Evolutionary conservation across 2,888 invertebrate genomes (phyloP).

Genomic region (Sipunculus nudus): DNA sequence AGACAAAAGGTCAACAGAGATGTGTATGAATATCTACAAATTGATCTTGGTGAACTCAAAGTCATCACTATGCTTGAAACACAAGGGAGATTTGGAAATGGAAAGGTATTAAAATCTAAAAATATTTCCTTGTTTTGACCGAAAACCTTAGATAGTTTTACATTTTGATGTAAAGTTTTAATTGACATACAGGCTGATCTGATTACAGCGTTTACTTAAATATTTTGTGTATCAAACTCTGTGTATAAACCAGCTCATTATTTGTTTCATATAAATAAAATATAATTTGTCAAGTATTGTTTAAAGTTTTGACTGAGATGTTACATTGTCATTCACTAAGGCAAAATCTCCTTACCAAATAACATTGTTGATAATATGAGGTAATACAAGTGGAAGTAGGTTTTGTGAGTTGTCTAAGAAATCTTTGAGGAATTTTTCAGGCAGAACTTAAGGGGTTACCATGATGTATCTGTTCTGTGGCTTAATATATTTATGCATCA

Average conservation of each 20-base stretch:
- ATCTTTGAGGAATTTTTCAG: too few species aligned
- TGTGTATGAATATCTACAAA: constrained; percentile 81
- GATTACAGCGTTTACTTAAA: not conserved
- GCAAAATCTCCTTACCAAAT: too few species aligned
- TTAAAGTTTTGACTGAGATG: too few species aligned
- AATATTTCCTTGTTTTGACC: not conserved
- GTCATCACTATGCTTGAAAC: constrained; percentile 87
- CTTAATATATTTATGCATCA: too few species aligned
- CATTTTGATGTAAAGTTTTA: not conserved
- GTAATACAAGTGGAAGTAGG: too few species aligned
- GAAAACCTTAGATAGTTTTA: not conserved
- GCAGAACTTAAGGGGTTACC: too few species aligned
- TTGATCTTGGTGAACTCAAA: constrained; percentile 80
- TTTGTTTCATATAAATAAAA: not conserved
- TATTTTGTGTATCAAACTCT: not conserved
- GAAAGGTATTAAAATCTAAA: constrained; percentile 67
- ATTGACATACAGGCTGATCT: not conserved
- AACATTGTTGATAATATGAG: too few species aligned
- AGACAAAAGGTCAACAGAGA: constrained; percentile 76
- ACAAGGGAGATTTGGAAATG: constrained; percentile 92
- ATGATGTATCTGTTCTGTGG: too few species aligned
- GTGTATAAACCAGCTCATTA: not conserved
- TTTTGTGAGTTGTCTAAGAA: too few species aligned
- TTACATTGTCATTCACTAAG: too few species aligned
- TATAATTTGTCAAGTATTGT: too few species aligned